These are phyloP conservation scores for Pituophis catenifer DNA, from an alignment of 2,113 vertebrate species.

Conservation along the genomic window DNA sequence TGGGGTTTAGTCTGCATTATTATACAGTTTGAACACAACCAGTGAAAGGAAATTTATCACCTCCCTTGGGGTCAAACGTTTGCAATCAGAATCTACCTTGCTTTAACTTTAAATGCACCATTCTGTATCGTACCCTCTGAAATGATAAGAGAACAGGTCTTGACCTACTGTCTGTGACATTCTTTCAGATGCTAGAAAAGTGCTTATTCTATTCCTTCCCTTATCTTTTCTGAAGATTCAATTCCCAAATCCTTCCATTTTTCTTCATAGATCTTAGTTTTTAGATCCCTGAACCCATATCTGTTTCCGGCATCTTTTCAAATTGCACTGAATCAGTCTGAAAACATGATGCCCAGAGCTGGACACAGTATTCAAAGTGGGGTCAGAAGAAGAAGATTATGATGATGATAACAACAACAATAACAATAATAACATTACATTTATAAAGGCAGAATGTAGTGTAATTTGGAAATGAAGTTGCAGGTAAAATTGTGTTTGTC, in stretches of 20 bases:
- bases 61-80: neutral
- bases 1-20: neutral
- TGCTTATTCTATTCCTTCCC: neutral
- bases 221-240: neutral
- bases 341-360: neutral
- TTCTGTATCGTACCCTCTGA: neutral
- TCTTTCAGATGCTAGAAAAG: neutral
- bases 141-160: neutral
- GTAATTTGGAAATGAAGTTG: neutral
- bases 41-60: neutral
- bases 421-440: neutral
- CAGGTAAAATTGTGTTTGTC: neutral
- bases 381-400: neutral
- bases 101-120: neutral
- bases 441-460: neutral
- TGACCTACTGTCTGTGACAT: neutral
- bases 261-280: neutral
- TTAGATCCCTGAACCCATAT: neutral
- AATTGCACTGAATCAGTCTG: neutral
- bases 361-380: neutral
- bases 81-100: neutral
- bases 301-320: neutral
- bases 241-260: neutral
- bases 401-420: neutral
- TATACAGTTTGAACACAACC: neutral